A percentile compares a stretch with the other conserved stretches of the same genome.
Evolutionary conservation across 2,113 vertebrate species (phyloP).

Genomic region (Hippocampus mohnikei): DNA sequence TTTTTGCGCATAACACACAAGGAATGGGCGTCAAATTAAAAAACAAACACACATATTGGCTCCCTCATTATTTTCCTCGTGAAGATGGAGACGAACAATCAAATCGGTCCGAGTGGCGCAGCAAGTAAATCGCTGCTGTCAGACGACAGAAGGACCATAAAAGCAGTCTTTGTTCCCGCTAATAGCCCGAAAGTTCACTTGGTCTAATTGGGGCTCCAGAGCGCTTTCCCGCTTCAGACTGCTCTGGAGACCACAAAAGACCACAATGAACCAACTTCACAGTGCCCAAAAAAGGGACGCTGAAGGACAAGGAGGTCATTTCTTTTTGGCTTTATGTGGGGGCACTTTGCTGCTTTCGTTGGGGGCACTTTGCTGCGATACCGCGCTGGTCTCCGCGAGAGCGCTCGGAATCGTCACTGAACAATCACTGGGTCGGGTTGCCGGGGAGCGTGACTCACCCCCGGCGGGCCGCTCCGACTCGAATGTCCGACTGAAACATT

Average conservation of each 20-base stretch:
- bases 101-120: background rate
- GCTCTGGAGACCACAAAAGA: slow-evolving; percentile 20
- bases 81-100: background rate
- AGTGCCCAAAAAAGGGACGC: slow-evolving; percentile 21
- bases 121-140: slow-evolving; percentile 9
- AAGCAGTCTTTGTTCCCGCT: background rate
- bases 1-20: background rate
- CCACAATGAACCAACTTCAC: slow-evolving; percentile 36
- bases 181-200: slow-evolving; percentile 25
- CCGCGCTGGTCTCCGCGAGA: too few species aligned
- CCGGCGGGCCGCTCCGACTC: too few species aligned
- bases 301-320: slow-evolving; percentile 24
- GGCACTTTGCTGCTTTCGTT: too few species aligned
- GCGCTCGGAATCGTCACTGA: too few species aligned
- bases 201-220: slow-evolving; percentile 35
- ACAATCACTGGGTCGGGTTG: too few species aligned
- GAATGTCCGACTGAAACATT: too few species aligned
- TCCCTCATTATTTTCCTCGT: background rate
- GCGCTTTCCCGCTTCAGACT: slow-evolving; percentile 15
- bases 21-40: background rate
- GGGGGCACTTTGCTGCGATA: too few species aligned
- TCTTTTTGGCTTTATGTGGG: too few species aligned
- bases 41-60: background rate
- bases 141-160: slow-evolving; percentile 1
- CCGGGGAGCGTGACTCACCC: too few species aligned